Evolutionary conservation across 2,113 vertebrate genomes (phyloP).

Genomic region (Vidua macroura): DNA sequence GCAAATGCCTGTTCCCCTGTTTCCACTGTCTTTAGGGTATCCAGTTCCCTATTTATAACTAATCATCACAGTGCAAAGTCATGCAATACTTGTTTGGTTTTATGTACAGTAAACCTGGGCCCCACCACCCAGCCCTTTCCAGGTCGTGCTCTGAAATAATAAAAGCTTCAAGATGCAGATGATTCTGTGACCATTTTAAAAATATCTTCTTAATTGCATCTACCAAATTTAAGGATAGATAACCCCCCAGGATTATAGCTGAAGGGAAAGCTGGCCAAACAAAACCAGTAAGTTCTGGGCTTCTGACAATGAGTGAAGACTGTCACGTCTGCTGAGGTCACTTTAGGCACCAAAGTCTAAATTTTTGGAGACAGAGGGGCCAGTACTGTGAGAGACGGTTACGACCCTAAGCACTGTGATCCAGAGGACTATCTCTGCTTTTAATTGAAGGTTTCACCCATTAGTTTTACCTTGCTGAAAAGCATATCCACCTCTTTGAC

Average conservation of each 20-base stretch:
- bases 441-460: neutral
- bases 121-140: neutral
- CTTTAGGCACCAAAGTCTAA: neutral
- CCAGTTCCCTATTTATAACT: neutral
- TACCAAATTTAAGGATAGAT: neutral
- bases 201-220: neutral
- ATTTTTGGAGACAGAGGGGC: neutral
- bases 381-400: neutral
- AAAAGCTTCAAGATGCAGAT: neutral
- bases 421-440: neutral
- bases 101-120: neutral
- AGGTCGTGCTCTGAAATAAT: neutral
- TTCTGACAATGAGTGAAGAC: neutral
- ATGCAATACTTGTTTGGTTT: neutral
- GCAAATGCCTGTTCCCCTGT: neutral
- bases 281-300: neutral
- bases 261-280: neutral
- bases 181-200: neutral
- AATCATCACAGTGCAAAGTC: neutral
- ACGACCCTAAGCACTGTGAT: neutral
- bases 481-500: neutral
- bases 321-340: neutral
- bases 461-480: conserved; percentile 37
- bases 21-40: neutral
- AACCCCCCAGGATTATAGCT: neutral